Conservation (phyloP, 2,113 vertebrate genomes). For the Tringa solitaria region DNA sequence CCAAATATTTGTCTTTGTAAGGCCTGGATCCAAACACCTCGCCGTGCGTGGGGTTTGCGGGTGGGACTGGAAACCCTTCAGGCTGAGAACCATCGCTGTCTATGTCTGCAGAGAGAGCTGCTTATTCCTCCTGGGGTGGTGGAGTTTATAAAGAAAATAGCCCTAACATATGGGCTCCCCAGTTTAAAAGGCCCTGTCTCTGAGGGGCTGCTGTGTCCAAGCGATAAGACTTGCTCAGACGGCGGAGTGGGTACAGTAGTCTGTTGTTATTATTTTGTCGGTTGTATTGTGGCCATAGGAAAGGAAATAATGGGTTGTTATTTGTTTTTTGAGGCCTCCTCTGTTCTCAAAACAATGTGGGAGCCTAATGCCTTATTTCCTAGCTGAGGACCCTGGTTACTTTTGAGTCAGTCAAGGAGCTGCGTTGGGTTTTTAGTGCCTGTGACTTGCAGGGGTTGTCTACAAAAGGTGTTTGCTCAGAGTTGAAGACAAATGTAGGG, state of each 20-base stretch:
- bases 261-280: background rate
- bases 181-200: background rate
- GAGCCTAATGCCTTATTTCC: background rate
- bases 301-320: background rate
- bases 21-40: background rate
- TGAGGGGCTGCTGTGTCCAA: background rate
- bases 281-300: background rate
- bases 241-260: background rate
- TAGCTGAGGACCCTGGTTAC: background rate
- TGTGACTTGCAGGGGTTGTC: background rate
- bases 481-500: background rate
- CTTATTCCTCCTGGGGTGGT: background rate
- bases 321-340: slow-evolving; percentile 3
- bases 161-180: background rate
- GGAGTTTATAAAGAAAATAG: background rate
- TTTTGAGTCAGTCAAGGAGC: background rate
- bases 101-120: background rate
- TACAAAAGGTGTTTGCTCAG: background rate
- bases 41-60: accelerated
- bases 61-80: background rate
- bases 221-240: background rate
- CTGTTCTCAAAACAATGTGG: background rate
- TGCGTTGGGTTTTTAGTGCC: background rate
- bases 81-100: background rate
- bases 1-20: background rate